Base-by-base conservation (phyloP, 1,140 invertebrate species). In the Druon quercuslanigerum region DNA sequence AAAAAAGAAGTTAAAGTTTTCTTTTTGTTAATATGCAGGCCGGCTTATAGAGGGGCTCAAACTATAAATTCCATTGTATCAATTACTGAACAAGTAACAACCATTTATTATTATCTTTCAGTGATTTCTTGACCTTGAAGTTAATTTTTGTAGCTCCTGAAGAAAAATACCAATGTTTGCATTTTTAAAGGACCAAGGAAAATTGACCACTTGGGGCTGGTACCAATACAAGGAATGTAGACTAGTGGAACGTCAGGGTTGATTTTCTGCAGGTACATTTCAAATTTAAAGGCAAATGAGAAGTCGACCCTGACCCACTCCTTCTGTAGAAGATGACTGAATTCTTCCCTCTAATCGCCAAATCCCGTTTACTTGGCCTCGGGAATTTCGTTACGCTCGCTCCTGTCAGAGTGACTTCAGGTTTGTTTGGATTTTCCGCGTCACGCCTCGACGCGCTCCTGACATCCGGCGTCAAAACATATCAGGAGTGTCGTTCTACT, bases 281-380 rank as follows among this genome's bases (percentile, higher is more conserved):
- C 46, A 66, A 66, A n/a, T 66, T 66, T 66, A 40, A 40, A 66
- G 25, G 16, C 16, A 66, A 60, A 66, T 20, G 50, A 57, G 80
- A 80, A 75, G 56, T 71, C 52, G 77, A 82, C 79, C 71, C 57
- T 52, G 70, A 66, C 56, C 20, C 51, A 71, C 51, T 66, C 57
- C 4, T 13, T 14, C 33, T 33, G 57, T 13, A 66, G 25, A 66
- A 66, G 33, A 66, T 66, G 25, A 20, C 20, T 66, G 57, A 66
- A 66, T 66, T 40, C 25, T 16, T 5, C 78, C 75, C 50, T 51
- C 7, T 46, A 46, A 85, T 84, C 85, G 81, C 50, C 77, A 83
- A 86, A 87, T 84, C 84, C 83, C 79, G 76, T 85, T 85, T 80
- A 71, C 77, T 82, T 72, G 70, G 66, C 77, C 19, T 51, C 9